Conservation (phyloP, 2,113 vertebrate genomes). For the Emydura subglobosa region DNA sequence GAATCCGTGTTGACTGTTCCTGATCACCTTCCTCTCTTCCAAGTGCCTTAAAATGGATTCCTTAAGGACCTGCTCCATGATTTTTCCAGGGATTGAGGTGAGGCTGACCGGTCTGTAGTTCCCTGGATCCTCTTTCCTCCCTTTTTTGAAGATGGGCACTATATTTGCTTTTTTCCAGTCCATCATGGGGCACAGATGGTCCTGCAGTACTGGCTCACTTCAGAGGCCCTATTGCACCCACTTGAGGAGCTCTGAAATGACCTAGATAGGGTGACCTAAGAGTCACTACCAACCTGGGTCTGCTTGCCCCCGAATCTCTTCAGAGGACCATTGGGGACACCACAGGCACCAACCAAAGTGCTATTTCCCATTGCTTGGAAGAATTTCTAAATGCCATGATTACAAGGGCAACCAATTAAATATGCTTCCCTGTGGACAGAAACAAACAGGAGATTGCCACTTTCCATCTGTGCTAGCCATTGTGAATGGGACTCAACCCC, state of each 20-base stretch:
- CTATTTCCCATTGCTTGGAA: neutral
- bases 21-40: too few species aligned
- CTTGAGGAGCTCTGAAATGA: neutral
- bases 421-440: neutral
- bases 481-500: neutral
- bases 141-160: too few species aligned
- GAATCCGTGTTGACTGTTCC: too few species aligned
- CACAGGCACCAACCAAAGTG: neutral
- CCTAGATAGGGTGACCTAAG: neutral
- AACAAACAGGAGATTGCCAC: neutral
- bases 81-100: too few species aligned
- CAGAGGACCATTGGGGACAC: neutral
- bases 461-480: neutral
- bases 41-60: too few species aligned
- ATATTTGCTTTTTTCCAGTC: too few species aligned
- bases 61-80: too few species aligned
- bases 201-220: neutral
- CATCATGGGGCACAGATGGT: neutral
- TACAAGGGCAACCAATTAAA: too few species aligned
- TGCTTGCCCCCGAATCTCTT: neutral
- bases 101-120: too few species aligned
- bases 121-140: too few species aligned
- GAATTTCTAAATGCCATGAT: neutral
- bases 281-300: neutral
- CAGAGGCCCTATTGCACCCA: too few species aligned